A percentile compares a stretch with the other conserved stretches of the same genome.
Evolutionary conservation across 2,888 invertebrate genomes (phyloP).

Genomic region (Stramonita haemastoma): DNA sequence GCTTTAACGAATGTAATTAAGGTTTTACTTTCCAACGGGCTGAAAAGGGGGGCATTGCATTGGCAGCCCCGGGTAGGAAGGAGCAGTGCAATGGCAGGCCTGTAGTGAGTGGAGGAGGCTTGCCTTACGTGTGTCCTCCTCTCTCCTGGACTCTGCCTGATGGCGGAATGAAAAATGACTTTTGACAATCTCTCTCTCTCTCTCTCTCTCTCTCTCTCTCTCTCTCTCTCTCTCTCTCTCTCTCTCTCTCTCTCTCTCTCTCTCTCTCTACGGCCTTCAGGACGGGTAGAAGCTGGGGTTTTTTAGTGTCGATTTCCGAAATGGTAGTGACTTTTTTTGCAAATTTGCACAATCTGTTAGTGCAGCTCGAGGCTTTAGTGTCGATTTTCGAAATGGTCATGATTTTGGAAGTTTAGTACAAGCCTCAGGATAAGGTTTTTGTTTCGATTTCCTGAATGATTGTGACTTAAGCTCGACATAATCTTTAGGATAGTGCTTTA

Average conservation of each 20-base stretch:
- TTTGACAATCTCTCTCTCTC: neutral
- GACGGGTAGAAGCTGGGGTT: neutral
- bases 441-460: too few relatives aligned
- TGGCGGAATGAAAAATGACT: conserved; percentile 4
- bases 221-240: neutral
- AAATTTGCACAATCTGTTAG: too few relatives aligned
- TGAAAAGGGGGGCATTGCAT: neutral
- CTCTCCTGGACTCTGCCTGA: neutral
- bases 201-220: neutral
- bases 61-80: neutral
- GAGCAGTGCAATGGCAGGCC: neutral
- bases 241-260: neutral
- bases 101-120: too few relatives aligned
- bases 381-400: too few relatives aligned
- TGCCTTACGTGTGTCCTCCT: too few relatives aligned
- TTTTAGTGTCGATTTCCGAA: too few relatives aligned
- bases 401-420: too few relatives aligned
- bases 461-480: too few relatives aligned
- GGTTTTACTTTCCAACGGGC: conserved; percentile 1
- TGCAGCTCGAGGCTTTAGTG: too few relatives aligned
- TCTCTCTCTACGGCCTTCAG: neutral
- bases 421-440: too few relatives aligned
- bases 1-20: neutral
- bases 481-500: too few relatives aligned
- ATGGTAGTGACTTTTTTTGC: too few relatives aligned